These are phyloP conservation scores for Charaxes varanes DNA, from an alignment of 1,140 invertebrate genomes.

Conservation along the genomic window DNA sequence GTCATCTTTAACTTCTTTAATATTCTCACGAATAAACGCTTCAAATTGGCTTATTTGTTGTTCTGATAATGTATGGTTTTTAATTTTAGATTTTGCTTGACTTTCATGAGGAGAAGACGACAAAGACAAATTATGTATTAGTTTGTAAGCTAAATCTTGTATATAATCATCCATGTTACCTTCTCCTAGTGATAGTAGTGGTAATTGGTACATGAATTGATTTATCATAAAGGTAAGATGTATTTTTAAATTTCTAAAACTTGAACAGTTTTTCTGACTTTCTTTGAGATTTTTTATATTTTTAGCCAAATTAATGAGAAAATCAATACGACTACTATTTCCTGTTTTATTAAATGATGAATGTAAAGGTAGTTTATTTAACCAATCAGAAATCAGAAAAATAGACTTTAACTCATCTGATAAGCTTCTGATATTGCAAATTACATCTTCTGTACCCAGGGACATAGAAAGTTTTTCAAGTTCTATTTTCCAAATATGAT, in stretches of 20 bases:
- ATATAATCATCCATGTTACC: slow-evolving; percentile 15
- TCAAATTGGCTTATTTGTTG: slow-evolving; percentile 26
- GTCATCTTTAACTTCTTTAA: slow-evolving; percentile 25
- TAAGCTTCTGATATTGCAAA: slow-evolving; percentile 19
- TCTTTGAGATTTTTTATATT: slow-evolving; percentile 30
- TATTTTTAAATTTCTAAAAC: slow-evolving; percentile 3
- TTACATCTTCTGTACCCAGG: slow-evolving; percentile 5
- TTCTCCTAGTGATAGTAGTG: slow-evolving; percentile 15
- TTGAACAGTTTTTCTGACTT: slow-evolving; percentile 8
- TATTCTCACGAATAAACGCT: slow-evolving; percentile 25
- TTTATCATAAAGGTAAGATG: slow-evolving; percentile 17
- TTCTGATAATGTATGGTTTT: too few relatives aligned
- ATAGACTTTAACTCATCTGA: slow-evolving; percentile 31
- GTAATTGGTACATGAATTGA: slow-evolving; percentile 18
- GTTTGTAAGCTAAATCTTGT: slow-evolving; percentile 21
- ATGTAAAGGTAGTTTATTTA: slow-evolving; percentile 31
- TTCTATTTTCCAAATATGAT: slow-evolving; percentile 27
- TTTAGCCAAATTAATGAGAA: slow-evolving; percentile 30
- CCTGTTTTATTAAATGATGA: slow-evolving; percentile 19
- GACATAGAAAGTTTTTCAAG: slow-evolving; percentile 30
- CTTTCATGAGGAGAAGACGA: too few relatives aligned
- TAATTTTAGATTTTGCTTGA: too few relatives aligned
- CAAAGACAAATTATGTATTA: too few relatives aligned
- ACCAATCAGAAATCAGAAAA: slow-evolving; percentile 34
- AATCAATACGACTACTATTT: slow-evolving; percentile 23